Evolutionary conservation across 2,113 vertebrate species (phyloP), one percentile per base, ranked within the genome.

Genomic region (Bucco capensis): DNA sequence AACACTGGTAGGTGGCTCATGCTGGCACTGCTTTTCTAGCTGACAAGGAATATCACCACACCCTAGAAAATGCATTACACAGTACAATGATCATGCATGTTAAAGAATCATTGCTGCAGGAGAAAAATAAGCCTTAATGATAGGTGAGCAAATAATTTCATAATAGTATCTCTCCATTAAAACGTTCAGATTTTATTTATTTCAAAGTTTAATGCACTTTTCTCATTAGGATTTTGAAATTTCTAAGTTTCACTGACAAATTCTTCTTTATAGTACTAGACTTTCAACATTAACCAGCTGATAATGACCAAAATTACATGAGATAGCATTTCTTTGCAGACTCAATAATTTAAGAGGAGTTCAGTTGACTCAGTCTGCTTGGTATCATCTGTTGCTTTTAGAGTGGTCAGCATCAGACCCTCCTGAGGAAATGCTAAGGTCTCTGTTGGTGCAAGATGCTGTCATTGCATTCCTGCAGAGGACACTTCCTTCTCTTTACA

Each of bases 11-110:
- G 74, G 67, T 92, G 54, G 86, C 71, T 86, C 28, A 27, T 37
- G 83, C 61, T 95, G 91, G 93, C 83, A 75, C 58, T 86, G 89
- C 46, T 74, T 42, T 90, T 78, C 74, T 60, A 70, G 66, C 62
- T 86, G 94, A 91, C 92, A 94, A 91, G 82, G 70, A 94, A 60
- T 62, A 92, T 74, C 91, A 88, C 92, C 92, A 86, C 82, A 1
- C 94, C 93, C 93, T 90, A 49, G 22, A 60, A 89, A 86, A 73
- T 5, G n/a, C 86, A 87, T 93, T 92, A 89, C 83, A 91, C 42
- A 61, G 35, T 83, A 66, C 62, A 76, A 27, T 83, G 84, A 89
- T 79, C 38, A 73, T 67, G 62, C 70, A 37, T 27, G 56, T 19
- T 83, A 85, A 91, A 94, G 70, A 89, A 89, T 31, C 40, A 31